phyloP scores from a whole-genome alignment of 2,888 invertebrate species.

The Ochropacha duplaris region DNA sequence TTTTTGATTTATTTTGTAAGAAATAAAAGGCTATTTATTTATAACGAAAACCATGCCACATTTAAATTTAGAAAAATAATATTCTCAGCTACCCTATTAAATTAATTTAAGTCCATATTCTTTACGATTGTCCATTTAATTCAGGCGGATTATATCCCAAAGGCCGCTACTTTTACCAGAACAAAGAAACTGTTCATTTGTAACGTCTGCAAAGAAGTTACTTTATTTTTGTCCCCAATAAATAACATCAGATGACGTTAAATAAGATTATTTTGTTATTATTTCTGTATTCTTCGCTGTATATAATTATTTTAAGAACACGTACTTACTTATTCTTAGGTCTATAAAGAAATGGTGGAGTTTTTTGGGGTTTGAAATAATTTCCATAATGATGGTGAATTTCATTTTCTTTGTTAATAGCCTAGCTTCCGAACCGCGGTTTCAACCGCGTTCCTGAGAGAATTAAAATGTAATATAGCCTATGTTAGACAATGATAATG shows the following conservation, averaged over 20 bases:
- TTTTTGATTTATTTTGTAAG: too few species aligned
- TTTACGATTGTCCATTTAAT: not conserved
- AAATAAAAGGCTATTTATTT: too few species aligned
- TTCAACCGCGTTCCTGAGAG: too few species aligned
- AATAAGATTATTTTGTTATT: constrained; percentile 1
- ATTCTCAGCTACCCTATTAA: not conserved
- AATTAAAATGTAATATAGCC: too few species aligned
- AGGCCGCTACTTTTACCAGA: not conserved
- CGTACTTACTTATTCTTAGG: not conserved
- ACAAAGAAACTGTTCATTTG: constrained; percentile 1
- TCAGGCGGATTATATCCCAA: not conserved
- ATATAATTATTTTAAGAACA: not conserved
- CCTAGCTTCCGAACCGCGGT: too few species aligned
- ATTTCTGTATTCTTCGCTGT: not conserved
- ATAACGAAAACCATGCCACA: too few species aligned
- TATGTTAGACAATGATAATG: too few species aligned
- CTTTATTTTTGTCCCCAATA: not conserved
- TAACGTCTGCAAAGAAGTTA: not conserved
- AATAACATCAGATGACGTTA: not conserved
- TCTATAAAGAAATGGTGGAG: not conserved
- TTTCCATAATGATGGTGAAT: too few species aligned
- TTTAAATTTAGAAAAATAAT: not conserved
- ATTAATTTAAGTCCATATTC: not conserved
- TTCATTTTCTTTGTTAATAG: too few species aligned
- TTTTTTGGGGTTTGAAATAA: too few species aligned